Percentiles rank a stretch among this genome's conserved stretches.
Conservation (phyloP, 2,797 vertebrate genomes). For the Platyrinchus mystaceus region DNA sequence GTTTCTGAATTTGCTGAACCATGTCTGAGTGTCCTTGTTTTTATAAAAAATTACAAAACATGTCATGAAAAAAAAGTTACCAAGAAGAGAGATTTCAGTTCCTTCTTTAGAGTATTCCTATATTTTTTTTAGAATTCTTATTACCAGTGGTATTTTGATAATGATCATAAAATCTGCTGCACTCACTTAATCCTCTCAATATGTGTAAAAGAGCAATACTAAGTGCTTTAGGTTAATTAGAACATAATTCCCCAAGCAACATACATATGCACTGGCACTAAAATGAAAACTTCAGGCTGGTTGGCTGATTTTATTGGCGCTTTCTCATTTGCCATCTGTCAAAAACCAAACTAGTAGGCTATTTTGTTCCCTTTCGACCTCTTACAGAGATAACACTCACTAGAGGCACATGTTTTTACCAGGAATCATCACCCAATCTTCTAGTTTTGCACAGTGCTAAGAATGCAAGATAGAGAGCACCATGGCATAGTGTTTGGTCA, state of each 20-base stretch:
- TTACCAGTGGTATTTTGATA: not conserved
- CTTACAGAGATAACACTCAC: not conserved
- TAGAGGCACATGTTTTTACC: not conserved
- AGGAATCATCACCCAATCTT: not conserved
- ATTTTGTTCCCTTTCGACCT: not conserved
- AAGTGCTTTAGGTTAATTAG: conserved; percentile 44
- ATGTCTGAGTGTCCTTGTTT: not conserved
- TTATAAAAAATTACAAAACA: not conserved
- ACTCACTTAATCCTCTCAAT: not conserved
- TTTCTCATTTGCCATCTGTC: conserved; percentile 35
- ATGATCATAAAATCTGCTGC: not conserved
- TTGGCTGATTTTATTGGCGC: not conserved
- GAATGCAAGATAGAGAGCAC: not conserved
- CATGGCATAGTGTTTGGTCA: not conserved
- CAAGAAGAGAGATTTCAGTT: not conserved
- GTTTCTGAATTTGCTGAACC: not conserved
- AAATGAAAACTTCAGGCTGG: not conserved
- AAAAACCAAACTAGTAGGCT: not conserved
- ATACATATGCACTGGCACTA: not conserved
- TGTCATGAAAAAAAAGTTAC: not conserved
- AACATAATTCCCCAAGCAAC: conserved; percentile 1
- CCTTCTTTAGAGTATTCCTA: not conserved
- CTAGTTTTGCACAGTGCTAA: not conserved
- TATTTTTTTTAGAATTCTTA: not conserved
- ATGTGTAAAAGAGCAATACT: conserved; percentile 25